Base-by-base conservation (phyloP, 2,797 vertebrate species). In the Etheostoma perlongum region DNA sequence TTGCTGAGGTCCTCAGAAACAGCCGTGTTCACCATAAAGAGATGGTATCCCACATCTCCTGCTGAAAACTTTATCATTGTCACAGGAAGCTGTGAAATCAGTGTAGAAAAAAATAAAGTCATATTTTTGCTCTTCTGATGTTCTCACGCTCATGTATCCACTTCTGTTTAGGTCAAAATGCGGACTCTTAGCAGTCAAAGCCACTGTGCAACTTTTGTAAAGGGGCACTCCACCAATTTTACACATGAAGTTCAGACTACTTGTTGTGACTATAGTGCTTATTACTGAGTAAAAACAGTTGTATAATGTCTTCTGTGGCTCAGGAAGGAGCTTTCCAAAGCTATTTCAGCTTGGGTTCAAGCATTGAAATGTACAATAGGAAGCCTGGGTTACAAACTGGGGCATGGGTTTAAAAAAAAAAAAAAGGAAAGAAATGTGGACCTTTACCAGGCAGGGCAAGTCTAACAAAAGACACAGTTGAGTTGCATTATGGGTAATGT, bases 1-100 rank as follows among this genome's bases (percentile, higher is more conserved):
- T 85, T 83, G 83, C 89, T 82, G 83, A 88, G 79, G 74, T 75
- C 62, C 64, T 85, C 81, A 84, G 53, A 90, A 88, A 84, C 55
- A 21, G 62, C 23, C 0, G 58, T 46, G 76, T 81, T 80, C 25
- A 53, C 74, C 78, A 53, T 73, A 67, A 82, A 79, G 74, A 79
- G 63, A 79, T 78, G 46, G 79, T 48, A 25, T 79, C 68, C 52
- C 25, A 61, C 47, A 69, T 88, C 81, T 84, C 80, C 80, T 52
- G 74, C 76, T 87, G 84, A 86, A 81, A 90, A 80, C 23, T 12
- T 66, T 25, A 78, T 85, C 84, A 74, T 67, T 63, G 72, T 83
- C 47, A 66, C 52, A 74, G 54, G 82, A 87, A 78, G 75, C 72
- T 59, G 76, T 44, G 74, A 60, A 78, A 76, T 81, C 71, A 51